Conservation (phyloP, 2,888 invertebrate species). For the Pseudoips prasinana region DNA sequence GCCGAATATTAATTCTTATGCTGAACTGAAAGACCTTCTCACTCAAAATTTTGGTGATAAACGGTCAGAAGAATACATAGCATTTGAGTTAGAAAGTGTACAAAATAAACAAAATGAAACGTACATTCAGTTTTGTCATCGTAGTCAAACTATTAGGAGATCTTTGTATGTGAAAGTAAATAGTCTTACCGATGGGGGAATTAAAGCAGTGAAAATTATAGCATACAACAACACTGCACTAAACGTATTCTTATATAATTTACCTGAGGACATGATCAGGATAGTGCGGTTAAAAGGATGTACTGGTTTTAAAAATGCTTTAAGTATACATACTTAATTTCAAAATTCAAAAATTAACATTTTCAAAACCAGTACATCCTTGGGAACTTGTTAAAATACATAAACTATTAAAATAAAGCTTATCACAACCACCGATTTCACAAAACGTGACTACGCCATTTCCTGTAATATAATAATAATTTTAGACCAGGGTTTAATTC, state of each 20-base stretch:
- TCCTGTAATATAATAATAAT: too few species aligned
- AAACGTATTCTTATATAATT: slow-evolving; percentile 6
- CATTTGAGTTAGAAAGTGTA: slow-evolving; percentile 3
- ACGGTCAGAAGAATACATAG: slow-evolving; percentile 3
- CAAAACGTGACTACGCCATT: too few species aligned
- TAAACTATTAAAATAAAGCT: background rate
- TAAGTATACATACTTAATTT: slow-evolving; percentile 6
- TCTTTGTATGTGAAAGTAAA: slow-evolving; percentile 4
- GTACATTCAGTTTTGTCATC: slow-evolving; percentile 4
- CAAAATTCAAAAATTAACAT: background rate
- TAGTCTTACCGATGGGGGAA: background rate
- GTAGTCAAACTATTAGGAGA: slow-evolving; percentile 3
- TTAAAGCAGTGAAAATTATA: slow-evolving; percentile 2
- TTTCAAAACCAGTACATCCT: too few species aligned
- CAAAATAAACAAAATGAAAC: slow-evolving; percentile 1
- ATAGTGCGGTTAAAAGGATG: slow-evolving; percentile 4
- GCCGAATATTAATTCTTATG: slow-evolving; percentile 1
- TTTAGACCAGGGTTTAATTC: too few species aligned
- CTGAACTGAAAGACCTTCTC: background rate
- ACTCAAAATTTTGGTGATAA: slow-evolving; percentile 33
- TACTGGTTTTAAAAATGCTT: background rate
- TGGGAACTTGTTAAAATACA: background rate
- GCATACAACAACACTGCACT: slow-evolving; percentile 3
- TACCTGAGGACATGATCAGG: slow-evolving; percentile 4
- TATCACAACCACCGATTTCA: background rate